A percentile compares a stretch with the other conserved stretches of the same genome.
Conservation (phyloP, 1,140 invertebrate species). For the Listronotus oregonensis region DNA sequence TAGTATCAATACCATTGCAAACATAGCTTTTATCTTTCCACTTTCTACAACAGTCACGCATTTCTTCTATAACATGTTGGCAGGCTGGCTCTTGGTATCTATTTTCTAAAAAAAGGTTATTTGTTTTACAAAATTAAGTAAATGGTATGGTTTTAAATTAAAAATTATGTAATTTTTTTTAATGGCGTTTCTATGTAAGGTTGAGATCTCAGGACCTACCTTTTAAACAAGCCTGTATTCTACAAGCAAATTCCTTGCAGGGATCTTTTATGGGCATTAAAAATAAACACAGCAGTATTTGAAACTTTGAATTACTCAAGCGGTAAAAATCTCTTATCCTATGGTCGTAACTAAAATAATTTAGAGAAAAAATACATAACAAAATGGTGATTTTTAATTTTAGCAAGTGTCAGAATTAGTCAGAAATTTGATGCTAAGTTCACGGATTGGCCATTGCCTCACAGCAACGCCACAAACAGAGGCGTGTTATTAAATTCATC, state of each 20-base stretch:
- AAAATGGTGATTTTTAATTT: no score
- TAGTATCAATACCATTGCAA: conserved; percentile 67
- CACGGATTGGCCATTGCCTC: no score
- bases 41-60: conserved; percentile 69
- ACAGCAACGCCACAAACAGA: no score
- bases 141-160: conserved; percentile 14
- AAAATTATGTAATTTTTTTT: background rate
- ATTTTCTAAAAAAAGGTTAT: conserved; percentile 61
- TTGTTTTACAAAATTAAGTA: conserved; percentile 7
- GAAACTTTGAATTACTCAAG: no score
- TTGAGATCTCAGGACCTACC: conserved; percentile 34
- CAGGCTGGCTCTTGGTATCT: conserved; percentile 70
- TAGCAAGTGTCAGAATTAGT: no score
- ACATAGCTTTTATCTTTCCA: conserved; percentile 64
- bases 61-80: conserved; percentile 63
- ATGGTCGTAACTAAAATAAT: no score
- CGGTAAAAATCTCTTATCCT: no score
- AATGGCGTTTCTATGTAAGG: no score
- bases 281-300: no score
- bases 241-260: conserved; percentile 75
- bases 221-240: conserved; percentile 75
- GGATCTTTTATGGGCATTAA: conserved; percentile 64
- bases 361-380: no score
- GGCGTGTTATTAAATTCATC: no score
- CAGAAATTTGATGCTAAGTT: no score